A percentile compares a stretch with the other conserved stretches of the same genome.
phyloP scores from a whole-genome alignment of 2,888 invertebrate genomes.

The Idaea aversata region DNA sequence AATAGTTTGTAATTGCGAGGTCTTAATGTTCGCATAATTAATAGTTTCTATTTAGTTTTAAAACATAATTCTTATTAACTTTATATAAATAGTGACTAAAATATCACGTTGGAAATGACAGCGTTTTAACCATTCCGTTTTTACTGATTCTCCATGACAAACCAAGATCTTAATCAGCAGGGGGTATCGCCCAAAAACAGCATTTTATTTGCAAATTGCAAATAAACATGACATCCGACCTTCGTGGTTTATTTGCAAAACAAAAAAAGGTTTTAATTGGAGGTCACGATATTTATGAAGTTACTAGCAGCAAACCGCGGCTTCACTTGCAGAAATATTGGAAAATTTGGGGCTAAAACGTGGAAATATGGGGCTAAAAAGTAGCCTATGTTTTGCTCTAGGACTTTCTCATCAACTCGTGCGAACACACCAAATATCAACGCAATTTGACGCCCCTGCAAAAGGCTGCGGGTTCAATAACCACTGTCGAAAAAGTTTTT shows the following conservation, averaged over 20 bases:
- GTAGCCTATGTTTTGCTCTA: too few relatives aligned
- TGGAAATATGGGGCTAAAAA: too few relatives aligned
- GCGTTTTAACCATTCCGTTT: neutral
- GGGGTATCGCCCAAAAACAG: neutral
- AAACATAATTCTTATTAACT: too few relatives aligned
- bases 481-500: too few relatives aligned
- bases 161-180: neutral
- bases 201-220: neutral
- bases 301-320: neutral
- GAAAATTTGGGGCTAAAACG: too few relatives aligned
- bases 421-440: too few relatives aligned
- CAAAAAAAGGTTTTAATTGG: neutral
- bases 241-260: conserved; percentile 4
- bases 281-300: neutral
- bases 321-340: neutral
- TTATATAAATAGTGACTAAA: neutral
- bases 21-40: too few relatives aligned
- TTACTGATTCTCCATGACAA: neutral
- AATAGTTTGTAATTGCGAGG: too few relatives aligned
- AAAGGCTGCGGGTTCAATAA: too few relatives aligned
- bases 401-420: too few relatives aligned
- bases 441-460: too few relatives aligned
- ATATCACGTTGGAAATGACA: neutral
- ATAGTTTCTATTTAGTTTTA: too few relatives aligned
- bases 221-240: conserved; percentile 1